Conservation (phyloP, 2,888 invertebrate species). For the Chrysodeixis includens region DNA sequence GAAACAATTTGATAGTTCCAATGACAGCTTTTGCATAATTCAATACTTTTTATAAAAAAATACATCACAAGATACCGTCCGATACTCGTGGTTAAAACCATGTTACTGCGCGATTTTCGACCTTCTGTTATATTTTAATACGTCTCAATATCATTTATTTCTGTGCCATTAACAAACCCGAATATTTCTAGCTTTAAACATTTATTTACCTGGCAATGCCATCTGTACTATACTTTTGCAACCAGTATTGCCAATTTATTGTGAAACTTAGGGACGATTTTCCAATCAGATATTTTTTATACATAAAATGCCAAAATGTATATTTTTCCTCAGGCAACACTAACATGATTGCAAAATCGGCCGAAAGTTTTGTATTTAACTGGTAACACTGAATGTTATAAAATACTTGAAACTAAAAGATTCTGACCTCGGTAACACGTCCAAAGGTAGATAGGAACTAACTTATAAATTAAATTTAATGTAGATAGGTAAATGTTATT, state of each 20-base stretch:
- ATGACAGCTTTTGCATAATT: not conserved
- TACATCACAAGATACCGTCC: constrained; percentile 1
- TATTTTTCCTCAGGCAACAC: too few species aligned
- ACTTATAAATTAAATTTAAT: constrained; percentile 49
- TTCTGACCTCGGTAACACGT: constrained; percentile 53
- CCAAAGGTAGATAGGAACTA: constrained; percentile 64
- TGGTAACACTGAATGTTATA: not conserved
- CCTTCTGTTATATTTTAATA: not conserved
- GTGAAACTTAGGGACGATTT: not conserved
- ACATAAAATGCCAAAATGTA: too few species aligned
- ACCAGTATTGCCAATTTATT: not conserved
- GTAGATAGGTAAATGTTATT: constrained; percentile 62
- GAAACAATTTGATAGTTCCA: not conserved
- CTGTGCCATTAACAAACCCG: constrained; percentile 3
- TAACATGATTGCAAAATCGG: too few species aligned
- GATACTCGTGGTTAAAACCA: not conserved
- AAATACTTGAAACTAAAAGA: not conserved
- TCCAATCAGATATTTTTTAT: too few species aligned
- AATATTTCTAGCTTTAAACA: not conserved
- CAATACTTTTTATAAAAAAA: not conserved
- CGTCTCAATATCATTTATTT: not conserved
- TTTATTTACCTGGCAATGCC: not conserved
- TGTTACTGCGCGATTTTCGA: not conserved
- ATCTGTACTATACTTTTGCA: not conserved
- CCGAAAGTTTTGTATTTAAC: not conserved